phyloP scores from a whole-genome alignment of 2,113 vertebrate species.

The Synodontis membranacea region DNA sequence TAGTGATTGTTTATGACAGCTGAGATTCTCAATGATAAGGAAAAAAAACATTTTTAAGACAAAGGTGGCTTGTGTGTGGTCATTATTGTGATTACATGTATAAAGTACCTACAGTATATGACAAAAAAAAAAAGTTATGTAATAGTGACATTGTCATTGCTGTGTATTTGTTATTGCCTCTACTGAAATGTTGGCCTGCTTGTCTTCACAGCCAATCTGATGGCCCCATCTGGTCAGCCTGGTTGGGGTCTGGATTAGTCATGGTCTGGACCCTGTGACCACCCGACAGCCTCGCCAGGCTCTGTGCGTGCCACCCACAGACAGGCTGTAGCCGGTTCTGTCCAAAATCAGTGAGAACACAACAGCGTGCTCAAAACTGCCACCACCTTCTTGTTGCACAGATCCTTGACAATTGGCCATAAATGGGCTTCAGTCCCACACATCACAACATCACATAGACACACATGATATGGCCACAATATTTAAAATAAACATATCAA shows the following conservation, averaged over 20 bases:
- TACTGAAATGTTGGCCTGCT: slow-evolving; percentile 46
- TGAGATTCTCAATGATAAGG: neutral
- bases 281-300: slow-evolving; percentile 46
- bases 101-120: neutral
- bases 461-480: slow-evolving; percentile 28
- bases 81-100: neutral
- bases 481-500: slow-evolving; percentile 17
- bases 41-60: neutral
- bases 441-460: no score
- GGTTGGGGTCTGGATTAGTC: slow-evolving; percentile 60
- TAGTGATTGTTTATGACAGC: neutral
- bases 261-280: slow-evolving; percentile 57
- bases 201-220: slow-evolving; percentile 56
- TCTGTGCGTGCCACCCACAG: slow-evolving; percentile 66
- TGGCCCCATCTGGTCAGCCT: slow-evolving; percentile 63
- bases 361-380: slow-evolving; percentile 40
- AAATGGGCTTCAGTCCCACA: slow-evolving; percentile 36
- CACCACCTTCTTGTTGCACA: slow-evolving; percentile 29
- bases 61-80: neutral
- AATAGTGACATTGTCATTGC: slow-evolving; percentile 35
- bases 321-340: slow-evolving; percentile 62
- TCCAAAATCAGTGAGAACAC: slow-evolving; percentile 48
- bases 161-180: slow-evolving; percentile 44
- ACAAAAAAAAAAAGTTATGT: slow-evolving; percentile 35
- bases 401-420: slow-evolving; percentile 43